phyloP scores from a whole-genome alignment of 2,113 vertebrate genomes.

The Microtus richardsoni region DNA sequence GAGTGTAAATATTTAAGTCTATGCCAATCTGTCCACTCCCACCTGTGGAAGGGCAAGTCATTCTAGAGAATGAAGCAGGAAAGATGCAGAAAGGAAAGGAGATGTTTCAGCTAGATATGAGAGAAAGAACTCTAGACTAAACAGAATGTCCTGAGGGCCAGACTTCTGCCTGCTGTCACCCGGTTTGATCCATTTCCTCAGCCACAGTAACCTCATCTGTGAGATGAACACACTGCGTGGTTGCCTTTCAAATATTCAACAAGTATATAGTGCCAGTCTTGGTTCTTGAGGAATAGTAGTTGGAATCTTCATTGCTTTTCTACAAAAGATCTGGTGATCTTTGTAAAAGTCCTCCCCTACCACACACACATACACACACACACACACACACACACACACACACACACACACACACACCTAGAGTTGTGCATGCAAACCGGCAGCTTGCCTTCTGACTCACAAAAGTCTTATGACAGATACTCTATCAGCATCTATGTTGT shows the following conservation, averaged over 20 bases:
- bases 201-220: not conserved
- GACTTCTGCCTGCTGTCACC: not conserved
- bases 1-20: not conserved
- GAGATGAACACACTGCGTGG: not conserved
- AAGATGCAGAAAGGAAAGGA: not conserved
- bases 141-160: not conserved
- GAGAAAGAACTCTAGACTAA: not conserved
- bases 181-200: not conserved
- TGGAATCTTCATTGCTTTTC: constrained; percentile 42
- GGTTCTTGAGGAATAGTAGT: constrained; percentile 10
- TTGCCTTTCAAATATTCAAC: not conserved
- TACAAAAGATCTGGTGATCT: not conserved
- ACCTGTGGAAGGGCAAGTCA: not conserved
- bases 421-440: not conserved
- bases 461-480: not conserved
- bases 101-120: not conserved
- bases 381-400: no score
- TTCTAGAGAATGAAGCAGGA: not conserved
- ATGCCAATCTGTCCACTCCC: not conserved
- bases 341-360: not conserved
- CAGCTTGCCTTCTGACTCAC: not conserved
- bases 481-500: not conserved
- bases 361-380: no score
- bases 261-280: not conserved
- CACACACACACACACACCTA: no score